phyloP scores from a whole-genome alignment of 2,797 vertebrate genomes.

The Tarsius wallacei region DNA sequence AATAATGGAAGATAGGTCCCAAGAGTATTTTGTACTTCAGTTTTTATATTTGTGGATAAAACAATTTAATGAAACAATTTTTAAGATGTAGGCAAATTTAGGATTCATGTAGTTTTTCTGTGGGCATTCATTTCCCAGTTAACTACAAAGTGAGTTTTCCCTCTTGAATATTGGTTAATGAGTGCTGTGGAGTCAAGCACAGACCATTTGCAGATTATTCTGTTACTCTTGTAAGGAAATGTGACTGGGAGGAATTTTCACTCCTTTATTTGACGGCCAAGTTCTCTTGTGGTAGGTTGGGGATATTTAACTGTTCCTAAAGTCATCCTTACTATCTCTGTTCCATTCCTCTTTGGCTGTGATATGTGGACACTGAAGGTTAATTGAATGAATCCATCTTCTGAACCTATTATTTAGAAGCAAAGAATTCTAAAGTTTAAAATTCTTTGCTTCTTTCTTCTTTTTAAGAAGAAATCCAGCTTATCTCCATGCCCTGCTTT shows the following conservation, averaged over 20 bases:
- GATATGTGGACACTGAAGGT: background rate
- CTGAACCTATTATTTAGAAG: background rate
- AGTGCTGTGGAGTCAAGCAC: background rate
- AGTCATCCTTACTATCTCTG: background rate
- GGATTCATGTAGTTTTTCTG: background rate
- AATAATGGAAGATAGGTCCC: background rate
- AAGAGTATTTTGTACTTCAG: background rate
- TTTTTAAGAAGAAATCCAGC: background rate
- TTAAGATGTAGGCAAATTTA: background rate
- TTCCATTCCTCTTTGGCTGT: background rate
- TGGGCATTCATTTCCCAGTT: background rate
- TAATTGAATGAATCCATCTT: background rate
- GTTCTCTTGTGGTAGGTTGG: background rate
- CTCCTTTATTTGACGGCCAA: background rate
- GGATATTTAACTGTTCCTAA: background rate
- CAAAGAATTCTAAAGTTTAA: background rate
- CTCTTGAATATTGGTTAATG: background rate
- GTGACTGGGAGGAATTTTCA: background rate
- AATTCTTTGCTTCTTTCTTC: too few relatives aligned
- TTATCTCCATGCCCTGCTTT: background rate
- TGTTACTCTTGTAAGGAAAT: constrained; percentile 9
- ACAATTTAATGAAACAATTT: background rate
- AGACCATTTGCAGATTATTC: background rate
- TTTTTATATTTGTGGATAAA: constrained; percentile 54
- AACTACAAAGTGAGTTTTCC: constrained; percentile 27